Conservation (phyloP, 1,140 invertebrate species). For the Zaprionus ornatus region DNA sequence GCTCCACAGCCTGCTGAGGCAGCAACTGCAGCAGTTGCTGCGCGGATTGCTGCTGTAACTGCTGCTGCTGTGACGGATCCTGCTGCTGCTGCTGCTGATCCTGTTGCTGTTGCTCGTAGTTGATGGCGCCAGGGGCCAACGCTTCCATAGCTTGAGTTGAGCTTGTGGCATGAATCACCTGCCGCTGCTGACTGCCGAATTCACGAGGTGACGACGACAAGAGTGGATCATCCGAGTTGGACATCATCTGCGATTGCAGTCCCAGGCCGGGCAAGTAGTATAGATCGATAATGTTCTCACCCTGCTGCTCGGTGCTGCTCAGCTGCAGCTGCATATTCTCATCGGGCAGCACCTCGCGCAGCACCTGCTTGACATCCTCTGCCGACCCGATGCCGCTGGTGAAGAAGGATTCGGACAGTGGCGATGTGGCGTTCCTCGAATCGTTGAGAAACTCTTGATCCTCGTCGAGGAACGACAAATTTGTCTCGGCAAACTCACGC, state of each 20-base stretch:
- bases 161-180: conserved; percentile 6
- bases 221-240: conserved; percentile 92
- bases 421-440: conserved; percentile 88
- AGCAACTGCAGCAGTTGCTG: conserved; percentile 33
- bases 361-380: conserved; percentile 91
- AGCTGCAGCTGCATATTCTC: conserved; percentile 85
- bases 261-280: conserved; percentile 80
- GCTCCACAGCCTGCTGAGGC: conserved; percentile 23
- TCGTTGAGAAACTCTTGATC: conserved; percentile 85
- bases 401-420: conserved; percentile 91
- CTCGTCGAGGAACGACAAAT: conserved; percentile 81
- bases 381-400: conserved; percentile 94
- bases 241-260: conserved; percentile 91
- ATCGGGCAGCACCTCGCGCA: conserved; percentile 91
- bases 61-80: conserved; percentile 37
- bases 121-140: not conserved
- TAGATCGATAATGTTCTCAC: conserved; percentile 81
- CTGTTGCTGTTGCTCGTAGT: conserved; percentile 30
- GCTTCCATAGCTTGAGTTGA: conserved; percentile 11
- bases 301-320: conserved; percentile 61
- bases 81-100: conserved; percentile 37
- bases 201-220: conserved; percentile 92
- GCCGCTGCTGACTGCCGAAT: conserved; percentile 86
- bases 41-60: conserved; percentile 35
- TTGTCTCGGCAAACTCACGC: conserved; percentile 79